Conservation (phyloP, 2,888 invertebrate genomes). For the Boloria euphrosyne region DNA sequence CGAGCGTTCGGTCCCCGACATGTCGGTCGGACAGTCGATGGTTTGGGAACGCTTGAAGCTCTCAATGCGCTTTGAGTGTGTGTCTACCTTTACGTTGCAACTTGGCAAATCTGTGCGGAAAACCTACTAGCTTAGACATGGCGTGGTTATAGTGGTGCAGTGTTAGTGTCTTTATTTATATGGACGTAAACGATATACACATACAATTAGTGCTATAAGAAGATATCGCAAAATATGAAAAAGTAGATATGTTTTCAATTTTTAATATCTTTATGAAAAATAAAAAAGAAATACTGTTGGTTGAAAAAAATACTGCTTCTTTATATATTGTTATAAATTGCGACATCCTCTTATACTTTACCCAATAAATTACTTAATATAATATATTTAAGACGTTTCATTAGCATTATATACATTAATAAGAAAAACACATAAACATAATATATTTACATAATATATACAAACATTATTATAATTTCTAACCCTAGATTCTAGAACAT, state of each 20-base stretch:
- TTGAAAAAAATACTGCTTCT: not conserved
- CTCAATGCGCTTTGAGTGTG: constrained; percentile 49
- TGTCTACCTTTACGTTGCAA: constrained; percentile 63
- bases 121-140: constrained; percentile 70
- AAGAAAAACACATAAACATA: not conserved
- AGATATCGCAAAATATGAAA: not conserved
- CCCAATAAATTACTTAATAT: not conserved
- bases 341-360: not conserved
- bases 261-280: too few species aligned
- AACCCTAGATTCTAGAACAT: not conserved
- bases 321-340: not conserved
- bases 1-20: constrained; percentile 23
- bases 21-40: constrained; percentile 38
- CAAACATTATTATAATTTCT: not conserved
- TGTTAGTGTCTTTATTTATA: constrained; percentile 21
- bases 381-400: not conserved
- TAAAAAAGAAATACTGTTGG: too few species aligned
- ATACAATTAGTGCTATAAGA: not conserved
- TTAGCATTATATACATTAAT: not conserved
- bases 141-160: constrained; percentile 46
- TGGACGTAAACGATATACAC: not conserved
- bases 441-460: constrained; percentile 17
- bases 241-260: too few species aligned
- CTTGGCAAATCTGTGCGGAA: constrained; percentile 75
- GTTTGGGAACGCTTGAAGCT: constrained; percentile 57